A percentile compares a stretch with the other conserved stretches of the same genome.
Conservation (phyloP, 2,888 invertebrate genomes). For the Eutolmus rufibarbis region DNA sequence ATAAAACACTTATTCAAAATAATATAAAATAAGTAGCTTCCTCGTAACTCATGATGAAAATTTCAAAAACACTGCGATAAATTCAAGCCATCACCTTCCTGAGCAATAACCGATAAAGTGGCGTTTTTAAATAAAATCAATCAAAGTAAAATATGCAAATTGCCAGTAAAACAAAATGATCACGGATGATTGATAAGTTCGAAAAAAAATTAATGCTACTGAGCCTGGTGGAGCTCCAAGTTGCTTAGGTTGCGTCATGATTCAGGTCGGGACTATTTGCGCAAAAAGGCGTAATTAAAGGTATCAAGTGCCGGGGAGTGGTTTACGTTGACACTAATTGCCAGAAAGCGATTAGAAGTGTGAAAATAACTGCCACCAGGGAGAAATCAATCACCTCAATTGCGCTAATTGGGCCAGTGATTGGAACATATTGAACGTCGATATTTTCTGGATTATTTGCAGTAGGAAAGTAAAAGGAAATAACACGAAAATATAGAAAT, state of each 20-base stretch:
- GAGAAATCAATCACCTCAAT: neutral
- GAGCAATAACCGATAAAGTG: neutral
- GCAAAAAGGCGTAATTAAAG: neutral
- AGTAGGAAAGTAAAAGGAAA: too few species aligned
- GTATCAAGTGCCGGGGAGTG: neutral
- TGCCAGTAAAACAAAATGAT: neutral
- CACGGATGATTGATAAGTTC: neutral
- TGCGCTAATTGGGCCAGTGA: neutral
- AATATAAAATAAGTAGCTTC: neutral
- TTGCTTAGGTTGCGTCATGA: neutral
- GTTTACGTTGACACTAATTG: neutral
- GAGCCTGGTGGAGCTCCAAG: neutral
- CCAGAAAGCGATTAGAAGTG: neutral
- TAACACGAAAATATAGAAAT: too few species aligned
- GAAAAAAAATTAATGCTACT: neutral
- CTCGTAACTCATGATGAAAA: neutral
- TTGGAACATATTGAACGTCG: neutral
- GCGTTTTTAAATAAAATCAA: neutral
- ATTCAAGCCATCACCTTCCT: neutral
- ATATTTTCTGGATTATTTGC: neutral
- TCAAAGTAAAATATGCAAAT: neutral
- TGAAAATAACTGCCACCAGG: neutral
- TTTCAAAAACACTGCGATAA: neutral
- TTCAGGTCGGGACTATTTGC: neutral
- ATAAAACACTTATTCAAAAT: neutral